Evolutionary conservation across 2,888 invertebrate species (phyloP), one percentile per base, ranked within the genome.

Genomic region (Latrodectus elegans): DNA sequence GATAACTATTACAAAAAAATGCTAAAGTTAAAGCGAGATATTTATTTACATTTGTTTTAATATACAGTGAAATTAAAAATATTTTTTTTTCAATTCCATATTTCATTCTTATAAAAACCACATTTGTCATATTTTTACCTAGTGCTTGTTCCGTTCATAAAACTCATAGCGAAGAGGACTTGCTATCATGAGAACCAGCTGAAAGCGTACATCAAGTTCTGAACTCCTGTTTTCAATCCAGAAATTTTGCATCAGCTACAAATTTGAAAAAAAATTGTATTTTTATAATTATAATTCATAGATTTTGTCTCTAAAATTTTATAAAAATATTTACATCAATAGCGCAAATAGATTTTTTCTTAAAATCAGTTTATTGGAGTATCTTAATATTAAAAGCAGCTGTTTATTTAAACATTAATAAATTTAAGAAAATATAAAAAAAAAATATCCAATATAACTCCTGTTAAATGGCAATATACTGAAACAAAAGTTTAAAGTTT

Each of bases 201-300:
- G 84, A 52, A 85, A 88, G 9, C 67, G 51, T 8, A 84, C 73
- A 49, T 85, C 81, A 8, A 88, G 26, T 11, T 88, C 88, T n/a
- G 80, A 52, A 12, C 60, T 68, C 15, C 64, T 22, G 17, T 88
- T 85, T 75, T 88, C 85, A 15, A 88, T 49, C 81, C 84, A 82
- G 51, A 88, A 88, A 49, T 88, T 85, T 53, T 88, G 88, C 72
- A 88, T 82, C 4, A 88, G 73, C 88, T 88, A 14, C 17, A 68
- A 55, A 26, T 22, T 78, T 8, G n/a, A 12, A 8, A 4, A 49
- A 26, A 22, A 10, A 60, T n/a, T 8, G n/a, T 60, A 60, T 60
- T 60, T 10, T 14, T 60, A 14, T 15, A 10, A 60, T 14, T 10
- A 4, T 60, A 60, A 60, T 14, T 15, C 1, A 14, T 4, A 4